Conservation (phyloP, 1,140 invertebrate genomes). For the Trinorchestia longiramus region DNA sequence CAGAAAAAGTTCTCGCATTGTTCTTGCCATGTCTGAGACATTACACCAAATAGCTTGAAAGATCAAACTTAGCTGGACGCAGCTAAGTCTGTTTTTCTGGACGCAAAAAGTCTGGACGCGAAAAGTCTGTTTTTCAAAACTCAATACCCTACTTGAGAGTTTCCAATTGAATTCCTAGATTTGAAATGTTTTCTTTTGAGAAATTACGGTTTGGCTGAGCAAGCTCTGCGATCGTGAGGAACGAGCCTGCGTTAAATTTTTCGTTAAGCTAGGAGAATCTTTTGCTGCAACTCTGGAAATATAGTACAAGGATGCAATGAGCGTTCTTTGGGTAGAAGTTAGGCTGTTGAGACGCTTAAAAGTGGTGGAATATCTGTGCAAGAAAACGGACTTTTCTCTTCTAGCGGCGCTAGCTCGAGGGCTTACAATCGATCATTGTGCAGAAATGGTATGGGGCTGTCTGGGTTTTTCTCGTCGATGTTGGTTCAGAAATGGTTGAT, state of each 20-base stretch:
- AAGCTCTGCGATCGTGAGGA: background rate
- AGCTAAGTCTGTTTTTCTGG: too few species aligned
- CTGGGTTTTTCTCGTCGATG: too few species aligned
- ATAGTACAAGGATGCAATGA: background rate
- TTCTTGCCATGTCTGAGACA: background rate
- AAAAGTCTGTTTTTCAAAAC: background rate
- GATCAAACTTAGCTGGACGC: background rate
- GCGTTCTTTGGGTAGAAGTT: background rate
- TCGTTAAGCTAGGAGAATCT: background rate
- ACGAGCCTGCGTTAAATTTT: background rate
- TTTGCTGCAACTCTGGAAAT: background rate
- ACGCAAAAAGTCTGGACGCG: too few species aligned
- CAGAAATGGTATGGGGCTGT: background rate
- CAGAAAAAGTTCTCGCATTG: background rate
- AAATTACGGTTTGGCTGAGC: background rate
- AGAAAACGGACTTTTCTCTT: background rate
- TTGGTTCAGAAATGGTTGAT: too few species aligned
- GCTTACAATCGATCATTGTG: background rate
- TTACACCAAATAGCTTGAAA: background rate
- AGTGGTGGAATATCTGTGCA: background rate
- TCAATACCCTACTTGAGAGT: background rate
- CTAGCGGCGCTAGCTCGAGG: background rate
- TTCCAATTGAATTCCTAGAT: background rate
- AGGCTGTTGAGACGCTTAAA: background rate
- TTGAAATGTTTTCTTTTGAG: background rate